Percentiles rank a stretch among this genome's conserved stretches.
Evolutionary conservation across 2,888 invertebrate genomes (phyloP).

Genomic region (Thumatha senex): DNA sequence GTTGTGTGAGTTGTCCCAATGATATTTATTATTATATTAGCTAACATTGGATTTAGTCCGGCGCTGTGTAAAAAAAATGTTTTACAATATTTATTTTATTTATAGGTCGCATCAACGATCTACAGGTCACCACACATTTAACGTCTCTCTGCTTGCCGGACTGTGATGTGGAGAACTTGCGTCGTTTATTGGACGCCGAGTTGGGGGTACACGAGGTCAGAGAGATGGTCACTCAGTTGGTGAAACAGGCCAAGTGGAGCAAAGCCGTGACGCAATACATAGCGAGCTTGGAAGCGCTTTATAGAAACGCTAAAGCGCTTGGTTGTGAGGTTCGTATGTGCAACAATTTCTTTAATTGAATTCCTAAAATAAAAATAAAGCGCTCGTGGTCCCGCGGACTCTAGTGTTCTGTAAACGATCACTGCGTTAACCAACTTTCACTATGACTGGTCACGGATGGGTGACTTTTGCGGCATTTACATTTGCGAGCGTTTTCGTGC

Average conservation of each 20-base stretch:
- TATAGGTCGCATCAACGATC: slow-evolving; percentile 81
- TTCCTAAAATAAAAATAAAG: background rate
- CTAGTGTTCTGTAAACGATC: too few species aligned
- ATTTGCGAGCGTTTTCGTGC: too few species aligned
- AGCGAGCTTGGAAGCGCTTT: slow-evolving; percentile 89
- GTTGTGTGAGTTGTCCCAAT: too few species aligned
- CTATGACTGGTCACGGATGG: too few species aligned
- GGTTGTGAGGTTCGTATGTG: slow-evolving; percentile 86
- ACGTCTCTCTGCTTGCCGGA: slow-evolving; percentile 87
- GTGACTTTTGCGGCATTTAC: too few species aligned
- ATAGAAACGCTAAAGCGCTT: slow-evolving; percentile 87
- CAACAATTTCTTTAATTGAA: background rate
- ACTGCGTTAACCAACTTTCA: too few species aligned
- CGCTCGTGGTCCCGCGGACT: too few species aligned
- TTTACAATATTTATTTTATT: too few species aligned
- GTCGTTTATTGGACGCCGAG: slow-evolving; percentile 87
- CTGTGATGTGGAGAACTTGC: slow-evolving; percentile 85
- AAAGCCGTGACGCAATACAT: slow-evolving; percentile 87
- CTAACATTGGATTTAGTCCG: background rate
- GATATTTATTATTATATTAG: too few species aligned
- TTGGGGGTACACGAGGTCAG: slow-evolving; percentile 81
- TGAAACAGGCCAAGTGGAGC: slow-evolving; percentile 87
- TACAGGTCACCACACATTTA: slow-evolving; percentile 88
- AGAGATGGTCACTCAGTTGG: slow-evolving; percentile 84
- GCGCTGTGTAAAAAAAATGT: too few species aligned